Evolutionary conservation across 2,888 invertebrate genomes (phyloP), one percentile per base, ranked within the genome.

Genomic region (Stomorhina lunata): DNA sequence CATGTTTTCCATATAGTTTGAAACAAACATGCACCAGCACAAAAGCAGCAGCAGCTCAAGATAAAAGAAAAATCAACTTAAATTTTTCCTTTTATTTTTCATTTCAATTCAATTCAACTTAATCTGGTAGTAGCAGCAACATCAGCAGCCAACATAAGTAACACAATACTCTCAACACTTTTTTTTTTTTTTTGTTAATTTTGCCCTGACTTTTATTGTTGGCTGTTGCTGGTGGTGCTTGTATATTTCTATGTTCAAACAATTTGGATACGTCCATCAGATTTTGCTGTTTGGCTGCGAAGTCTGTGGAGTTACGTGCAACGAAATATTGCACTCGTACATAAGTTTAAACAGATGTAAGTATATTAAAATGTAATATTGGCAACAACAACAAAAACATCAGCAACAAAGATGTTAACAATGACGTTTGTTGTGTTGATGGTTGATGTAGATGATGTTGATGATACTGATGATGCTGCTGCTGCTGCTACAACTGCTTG

Each of bases 11-110:
- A 72, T 29, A 48, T 15, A 65, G n/a, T n/a, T n/a, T n/a, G 7
- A 15, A 7, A 50, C 53, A 66, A 72, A 73, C 50, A 50, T 73
- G 50, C 59, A 79, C 17, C 43, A 59, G 37, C 45, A 57, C 25
- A 32, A 32, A 6, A 32, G 9, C 32, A 32, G 9, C 32, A 32
- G 32, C 32, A 34, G 20, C 59, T 53, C 57, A 66, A 55, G 37
- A 65, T 71, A 71, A 57, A 71, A 59, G 37, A 73, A 43, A 65
- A 34, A 84, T 86, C 85, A 86, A 86, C 86, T 86, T 86, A 84
- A n/a, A 84, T 53, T 81, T 86, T 85, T 84, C 17, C 12, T 68
- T 61, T 45, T 17, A 43, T 63, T 65, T 75, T 76, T 45, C 37
- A 75, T 66, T 66, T 66, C 45, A 45, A 65, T 43, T 43, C 17